Conservation (phyloP, 2,888 invertebrate genomes). For the Mylabris sibirica region DNA sequence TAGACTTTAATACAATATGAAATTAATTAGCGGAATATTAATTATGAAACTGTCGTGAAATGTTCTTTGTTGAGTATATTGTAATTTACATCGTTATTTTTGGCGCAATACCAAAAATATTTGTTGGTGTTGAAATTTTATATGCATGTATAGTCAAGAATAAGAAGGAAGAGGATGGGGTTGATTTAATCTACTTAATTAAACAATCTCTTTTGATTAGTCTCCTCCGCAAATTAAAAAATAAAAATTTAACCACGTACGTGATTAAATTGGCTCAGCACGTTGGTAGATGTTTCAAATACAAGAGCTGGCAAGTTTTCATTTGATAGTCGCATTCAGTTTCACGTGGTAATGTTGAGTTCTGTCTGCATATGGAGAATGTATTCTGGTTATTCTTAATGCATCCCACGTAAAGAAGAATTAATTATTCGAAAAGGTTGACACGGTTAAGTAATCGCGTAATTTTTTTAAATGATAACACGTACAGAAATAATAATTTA, state of each 20-base stretch:
- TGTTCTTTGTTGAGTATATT: conserved; percentile 18
- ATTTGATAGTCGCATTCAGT: conserved; percentile 26
- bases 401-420: conserved; percentile 17
- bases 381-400: conserved; percentile 19
- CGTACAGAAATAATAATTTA: conserved; percentile 22
- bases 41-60: conserved; percentile 21
- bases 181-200: conserved; percentile 36
- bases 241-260: conserved; percentile 34
- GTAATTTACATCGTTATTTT: conserved; percentile 18
- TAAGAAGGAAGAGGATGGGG: conserved; percentile 17
- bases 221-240: conserved; percentile 34
- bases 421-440: conserved; percentile 22
- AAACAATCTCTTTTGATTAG: conserved; percentile 35
- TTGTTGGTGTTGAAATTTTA: conserved; percentile 26
- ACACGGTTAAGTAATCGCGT: conserved; percentile 4
- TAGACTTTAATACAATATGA: conserved; percentile 23
- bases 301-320: conserved; percentile 20
- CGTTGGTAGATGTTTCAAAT: conserved; percentile 22
- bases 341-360: not conserved
- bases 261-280: conserved; percentile 32
- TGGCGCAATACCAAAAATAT: conserved; percentile 21
- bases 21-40: conserved; percentile 29
- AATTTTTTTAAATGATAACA: conserved; percentile 19
- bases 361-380: conserved; percentile 24
- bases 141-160: conserved; percentile 17